Base-by-base conservation (phyloP, 2,113 vertebrate species). In the Delphinus delphis region DNA sequence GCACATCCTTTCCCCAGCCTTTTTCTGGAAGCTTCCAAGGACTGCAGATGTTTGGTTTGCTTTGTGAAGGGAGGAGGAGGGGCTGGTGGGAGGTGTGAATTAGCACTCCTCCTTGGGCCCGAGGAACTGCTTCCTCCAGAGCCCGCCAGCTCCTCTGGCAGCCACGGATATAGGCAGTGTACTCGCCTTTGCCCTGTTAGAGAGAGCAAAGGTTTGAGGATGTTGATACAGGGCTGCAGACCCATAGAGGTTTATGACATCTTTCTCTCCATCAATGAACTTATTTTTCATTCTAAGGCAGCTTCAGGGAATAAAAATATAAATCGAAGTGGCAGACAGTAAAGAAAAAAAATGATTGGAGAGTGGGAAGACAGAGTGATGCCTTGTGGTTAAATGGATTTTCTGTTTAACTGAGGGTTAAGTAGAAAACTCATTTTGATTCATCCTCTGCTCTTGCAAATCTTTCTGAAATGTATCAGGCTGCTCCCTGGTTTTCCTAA, bases 371-470 rank as follows among this genome's bases (percentile, higher is more conserved):
- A 67, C 47, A 6, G 80, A 4, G 74, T 8, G 21, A 53, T 92
- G 84, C 65, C 50, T 86, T 89, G 97, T 67, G 80, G 93, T 95
- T 95, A 95, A 98, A 55, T 90, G 84, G 97, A 76, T 90, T 96
- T 97, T 97, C 96, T 97, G 97, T 97, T 97, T 97, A 98, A 94
- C 96, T 81, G 95, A 96, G 90, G 96, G 88, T 95, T 97, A 96
- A 97, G 94, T 88, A 96, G 93, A 83, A 96, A 87, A 88, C 95
- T 60, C 28, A 8, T 71, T 96, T 77, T 76, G 73, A 91, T 92
- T 82, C 95, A 83, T 38, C 86, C 68, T 93, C 90, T 89, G 90
- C 47, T 92, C 73, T 60, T 97, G 96, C 93, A 94, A 62, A 44
- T 92, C 96, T 97, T 93, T 93, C 88, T 92, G 53, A 92, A 95